Conservation (phyloP, 2,113 vertebrate species). For the Microcebus ravelobensis region DNA sequence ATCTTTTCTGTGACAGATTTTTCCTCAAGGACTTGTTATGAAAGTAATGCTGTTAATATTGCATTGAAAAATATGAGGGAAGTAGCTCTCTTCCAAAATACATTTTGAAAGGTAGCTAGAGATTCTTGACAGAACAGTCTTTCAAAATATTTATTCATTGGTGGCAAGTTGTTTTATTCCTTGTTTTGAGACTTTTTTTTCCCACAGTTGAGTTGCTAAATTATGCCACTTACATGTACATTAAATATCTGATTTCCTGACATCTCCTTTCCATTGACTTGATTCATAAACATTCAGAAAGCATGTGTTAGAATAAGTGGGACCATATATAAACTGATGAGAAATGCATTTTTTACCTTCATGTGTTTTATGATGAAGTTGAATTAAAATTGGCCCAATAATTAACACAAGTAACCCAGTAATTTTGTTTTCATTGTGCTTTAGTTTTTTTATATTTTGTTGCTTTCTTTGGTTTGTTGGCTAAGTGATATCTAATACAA, state of each 20-base stretch:
- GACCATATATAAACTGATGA: neutral
- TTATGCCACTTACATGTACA: conserved; percentile 19
- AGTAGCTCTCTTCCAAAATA: conserved; percentile 57
- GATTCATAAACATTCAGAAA: conserved; percentile 50
- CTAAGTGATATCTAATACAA: neutral
- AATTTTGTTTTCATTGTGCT: neutral
- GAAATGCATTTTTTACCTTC: neutral
- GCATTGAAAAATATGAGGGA: neutral
- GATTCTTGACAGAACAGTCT: conserved; percentile 41
- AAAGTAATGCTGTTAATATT: neutral
- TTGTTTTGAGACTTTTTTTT: conserved; percentile 72
- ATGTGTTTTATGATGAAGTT: neutral
- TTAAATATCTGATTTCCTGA: conserved; percentile 46
- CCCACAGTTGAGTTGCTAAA: conserved; percentile 43
- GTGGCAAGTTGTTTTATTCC: conserved; percentile 67
- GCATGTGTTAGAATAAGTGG: neutral
- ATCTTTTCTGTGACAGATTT: neutral
- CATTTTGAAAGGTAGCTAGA: neutral
- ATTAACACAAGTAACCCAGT: neutral
- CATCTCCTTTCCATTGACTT: conserved; percentile 40
- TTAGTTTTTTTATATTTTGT: neutral
- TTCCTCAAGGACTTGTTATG: neutral
- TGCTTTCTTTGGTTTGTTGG: neutral
- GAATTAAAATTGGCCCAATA: neutral
- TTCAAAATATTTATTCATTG: conserved; percentile 64